Evolutionary conservation across 1,140 invertebrate genomes (phyloP).

Genomic region (Dysdera silvatica): DNA sequence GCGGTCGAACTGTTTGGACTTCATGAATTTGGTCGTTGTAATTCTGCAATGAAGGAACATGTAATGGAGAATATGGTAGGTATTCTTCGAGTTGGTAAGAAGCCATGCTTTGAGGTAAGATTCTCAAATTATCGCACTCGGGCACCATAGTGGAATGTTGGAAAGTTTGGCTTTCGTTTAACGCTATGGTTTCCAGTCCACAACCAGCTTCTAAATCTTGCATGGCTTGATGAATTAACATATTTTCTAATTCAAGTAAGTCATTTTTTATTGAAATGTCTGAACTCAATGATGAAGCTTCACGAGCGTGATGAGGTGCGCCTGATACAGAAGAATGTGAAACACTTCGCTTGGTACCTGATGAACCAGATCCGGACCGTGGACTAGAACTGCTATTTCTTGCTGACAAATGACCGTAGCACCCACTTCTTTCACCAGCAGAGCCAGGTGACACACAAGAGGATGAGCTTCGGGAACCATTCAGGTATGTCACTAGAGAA

Average conservation of each 20-base stretch:
- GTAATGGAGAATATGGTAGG: no score
- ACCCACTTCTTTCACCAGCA: conserved; percentile 49
- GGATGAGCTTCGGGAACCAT: conserved; percentile 58
- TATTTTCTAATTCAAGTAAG: conserved; percentile 6
- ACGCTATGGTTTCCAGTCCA: not conserved
- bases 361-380: conserved; percentile 15
- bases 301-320: not conserved
- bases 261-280: conserved; percentile 13
- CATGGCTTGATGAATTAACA: conserved; percentile 24
- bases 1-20: no score
- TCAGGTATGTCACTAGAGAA: conserved; percentile 80
- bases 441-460: conserved; percentile 45
- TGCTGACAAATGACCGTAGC: conserved; percentile 86
- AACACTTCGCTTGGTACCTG: conserved; percentile 6
- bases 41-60: no score
- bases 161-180: not conserved
- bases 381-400: conserved; percentile 48
- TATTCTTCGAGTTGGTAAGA: no score
- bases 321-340: conserved; percentile 1
- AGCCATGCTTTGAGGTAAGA: not conserved
- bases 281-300: conserved; percentile 12
- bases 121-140: not conserved
- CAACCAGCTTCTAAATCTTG: conserved; percentile 16
- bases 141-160: not conserved
- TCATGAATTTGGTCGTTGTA: no score